phyloP scores from a whole-genome alignment of 2,888 invertebrate species.

The Agapostemon virescens region DNA sequence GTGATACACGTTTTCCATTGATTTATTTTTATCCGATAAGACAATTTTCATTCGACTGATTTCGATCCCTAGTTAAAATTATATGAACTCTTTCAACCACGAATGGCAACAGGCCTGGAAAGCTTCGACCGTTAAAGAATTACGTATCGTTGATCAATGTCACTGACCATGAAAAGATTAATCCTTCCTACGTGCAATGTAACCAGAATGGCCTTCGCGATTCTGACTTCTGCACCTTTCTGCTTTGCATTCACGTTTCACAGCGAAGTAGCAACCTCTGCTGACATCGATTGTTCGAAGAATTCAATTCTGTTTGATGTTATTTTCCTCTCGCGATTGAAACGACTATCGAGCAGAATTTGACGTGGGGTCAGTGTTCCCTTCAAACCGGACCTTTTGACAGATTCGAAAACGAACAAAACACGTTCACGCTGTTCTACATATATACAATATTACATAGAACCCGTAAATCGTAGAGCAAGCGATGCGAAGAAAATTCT shows the following conservation, averaged over 20 bases:
- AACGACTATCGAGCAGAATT: not conserved
- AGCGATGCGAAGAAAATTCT: not conserved
- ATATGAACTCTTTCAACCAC: not conserved
- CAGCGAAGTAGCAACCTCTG: constrained; percentile 6
- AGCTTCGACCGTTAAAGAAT: constrained; percentile 22
- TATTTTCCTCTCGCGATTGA: not conserved
- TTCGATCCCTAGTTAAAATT: not conserved
- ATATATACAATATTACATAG: not conserved
- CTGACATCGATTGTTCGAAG: constrained; percentile 6
- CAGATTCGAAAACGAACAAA: not conserved
- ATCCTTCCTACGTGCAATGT: constrained; percentile 24
- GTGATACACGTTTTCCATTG: too few relatives aligned
- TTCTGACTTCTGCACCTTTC: not conserved
- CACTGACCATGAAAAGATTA: constrained; percentile 24
- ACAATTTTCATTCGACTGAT: not conserved
- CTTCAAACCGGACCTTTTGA: not conserved
- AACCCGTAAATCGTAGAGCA: not conserved
- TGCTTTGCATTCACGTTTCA: not conserved
- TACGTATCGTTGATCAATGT: constrained; percentile 35
- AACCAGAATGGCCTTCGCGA: not conserved
- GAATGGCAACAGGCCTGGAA: not conserved
- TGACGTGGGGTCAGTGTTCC: not conserved
- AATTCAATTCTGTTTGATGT: constrained; percentile 9
- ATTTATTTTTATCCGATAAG: too few relatives aligned
- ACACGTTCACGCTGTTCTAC: not conserved